These are phyloP conservation scores for Carposina sasakii DNA, from an alignment of 1,140 invertebrate genomes.

Conservation along the genomic window DNA sequence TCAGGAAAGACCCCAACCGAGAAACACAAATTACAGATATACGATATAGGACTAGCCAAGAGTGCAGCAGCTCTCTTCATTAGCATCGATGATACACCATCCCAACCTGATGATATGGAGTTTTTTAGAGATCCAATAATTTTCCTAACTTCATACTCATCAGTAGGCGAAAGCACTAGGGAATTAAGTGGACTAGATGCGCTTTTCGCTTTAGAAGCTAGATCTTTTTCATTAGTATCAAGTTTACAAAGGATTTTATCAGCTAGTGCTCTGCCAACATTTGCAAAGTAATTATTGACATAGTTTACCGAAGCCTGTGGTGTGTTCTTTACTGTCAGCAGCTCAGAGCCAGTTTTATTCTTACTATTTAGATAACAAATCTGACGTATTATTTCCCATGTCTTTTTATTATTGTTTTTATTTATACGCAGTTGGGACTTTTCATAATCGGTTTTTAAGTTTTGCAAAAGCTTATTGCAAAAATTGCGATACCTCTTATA, in stretches of 20 bases:
- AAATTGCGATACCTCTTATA: no score
- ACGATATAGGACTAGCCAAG: background rate
- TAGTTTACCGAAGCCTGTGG: background rate
- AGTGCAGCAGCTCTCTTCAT: background rate
- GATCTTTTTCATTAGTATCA: no score
- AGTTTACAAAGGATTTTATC: background rate
- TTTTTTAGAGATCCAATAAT: slow-evolving; percentile 5
- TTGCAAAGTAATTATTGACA: background rate
- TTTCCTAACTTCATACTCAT: background rate
- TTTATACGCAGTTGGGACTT: no score
- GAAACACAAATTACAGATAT: background rate
- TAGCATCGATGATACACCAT: background rate
- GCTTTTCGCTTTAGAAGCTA: no score
- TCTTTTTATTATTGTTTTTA: no score
- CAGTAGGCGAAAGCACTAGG: background rate
- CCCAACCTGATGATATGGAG: background rate
- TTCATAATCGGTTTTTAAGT: no score
- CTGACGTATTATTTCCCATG: no score
- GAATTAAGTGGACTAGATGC: background rate
- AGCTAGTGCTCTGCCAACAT: background rate
- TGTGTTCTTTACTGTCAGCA: no score
- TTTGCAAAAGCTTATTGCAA: no score
- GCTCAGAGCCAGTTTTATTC: no score
- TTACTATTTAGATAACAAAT: no score
- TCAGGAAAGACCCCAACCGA: background rate